phyloP scores from a whole-genome alignment of 2,113 vertebrate genomes.

The Chaetodon trifascialis region DNA sequence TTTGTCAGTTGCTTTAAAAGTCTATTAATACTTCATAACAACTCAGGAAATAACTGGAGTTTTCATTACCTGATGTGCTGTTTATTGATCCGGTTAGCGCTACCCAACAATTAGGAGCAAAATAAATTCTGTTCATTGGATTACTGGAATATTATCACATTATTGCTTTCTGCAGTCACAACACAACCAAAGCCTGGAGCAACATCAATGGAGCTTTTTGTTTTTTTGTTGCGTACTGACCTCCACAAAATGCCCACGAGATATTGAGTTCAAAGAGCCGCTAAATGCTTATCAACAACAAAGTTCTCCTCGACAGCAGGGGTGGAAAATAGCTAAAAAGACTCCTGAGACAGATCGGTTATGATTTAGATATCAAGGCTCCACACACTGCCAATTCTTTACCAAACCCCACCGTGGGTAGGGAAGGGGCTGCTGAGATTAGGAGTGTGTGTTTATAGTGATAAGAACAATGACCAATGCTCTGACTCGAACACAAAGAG shows the following conservation, averaged over 20 bases:
- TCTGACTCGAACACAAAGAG: conserved; percentile 21
- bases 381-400: conserved; percentile 1
- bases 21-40: conserved; percentile 42
- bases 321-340: conserved; percentile 20
- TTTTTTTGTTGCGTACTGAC: conserved; percentile 14
- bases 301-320: conserved; percentile 18
- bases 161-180: conserved; percentile 28
- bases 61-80: conserved; percentile 36
- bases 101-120: conserved; percentile 1
- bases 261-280: conserved; percentile 37
- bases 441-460: conserved; percentile 38
- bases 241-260: conserved; percentile 24
- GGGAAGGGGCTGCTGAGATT: conserved; percentile 17
- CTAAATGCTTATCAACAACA: conserved; percentile 46
- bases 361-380: conserved; percentile 46
- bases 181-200: conserved; percentile 22
- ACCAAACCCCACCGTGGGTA: background rate
- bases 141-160: conserved; percentile 27
- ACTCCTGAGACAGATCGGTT: conserved; percentile 39
- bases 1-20: conserved; percentile 35
- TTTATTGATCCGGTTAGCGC: conserved; percentile 52
- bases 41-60: background rate
- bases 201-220: conserved; percentile 8
- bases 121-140: conserved; percentile 38
- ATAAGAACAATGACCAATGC: conserved; percentile 46